Evolutionary conservation across 2,113 vertebrate species (phyloP).

Genomic region (Apaloderma vittatum): DNA sequence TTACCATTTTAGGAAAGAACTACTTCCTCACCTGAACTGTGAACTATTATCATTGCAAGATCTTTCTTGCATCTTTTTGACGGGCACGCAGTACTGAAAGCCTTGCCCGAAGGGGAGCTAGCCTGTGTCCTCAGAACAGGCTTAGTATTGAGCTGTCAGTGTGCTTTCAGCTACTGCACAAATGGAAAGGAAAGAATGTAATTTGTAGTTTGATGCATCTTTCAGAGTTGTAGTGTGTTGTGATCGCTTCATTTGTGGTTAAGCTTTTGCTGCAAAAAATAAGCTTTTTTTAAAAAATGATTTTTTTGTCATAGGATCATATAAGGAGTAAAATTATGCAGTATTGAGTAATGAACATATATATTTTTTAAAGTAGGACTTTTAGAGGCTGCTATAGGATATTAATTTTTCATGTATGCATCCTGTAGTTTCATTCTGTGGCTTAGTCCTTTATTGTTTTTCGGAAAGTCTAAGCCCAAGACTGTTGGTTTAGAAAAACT

Average conservation of each 20-base stretch:
- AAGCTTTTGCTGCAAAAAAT: not conserved
- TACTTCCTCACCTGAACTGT: not conserved
- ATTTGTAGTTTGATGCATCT: not conserved
- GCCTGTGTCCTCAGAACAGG: not conserved
- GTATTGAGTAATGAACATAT: not conserved
- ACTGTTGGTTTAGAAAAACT: not conserved
- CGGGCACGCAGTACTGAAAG: not conserved
- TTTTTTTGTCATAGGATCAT: not conserved
- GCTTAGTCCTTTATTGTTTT: not conserved
- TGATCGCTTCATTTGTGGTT: not conserved
- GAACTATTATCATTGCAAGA: not conserved
- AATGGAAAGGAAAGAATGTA: not conserved
- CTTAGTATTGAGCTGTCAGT: not conserved
- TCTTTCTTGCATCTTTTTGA: not conserved
- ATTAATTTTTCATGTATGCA: not conserved
- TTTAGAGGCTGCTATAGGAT: not conserved
- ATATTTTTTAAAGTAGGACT: not conserved
- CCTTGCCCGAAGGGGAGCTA: not conserved
- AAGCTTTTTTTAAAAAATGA: not conserved
- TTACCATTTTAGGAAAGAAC: not conserved
- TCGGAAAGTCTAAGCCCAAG: not conserved
- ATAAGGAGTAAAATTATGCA: not conserved
- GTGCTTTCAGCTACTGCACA: not conserved
- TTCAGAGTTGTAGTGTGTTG: not conserved
- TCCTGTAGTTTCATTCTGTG: not conserved